Evolutionary conservation across 2,888 invertebrate species (phyloP), one percentile per base, ranked within the genome.

Genomic region (Macaria liturata): DNA sequence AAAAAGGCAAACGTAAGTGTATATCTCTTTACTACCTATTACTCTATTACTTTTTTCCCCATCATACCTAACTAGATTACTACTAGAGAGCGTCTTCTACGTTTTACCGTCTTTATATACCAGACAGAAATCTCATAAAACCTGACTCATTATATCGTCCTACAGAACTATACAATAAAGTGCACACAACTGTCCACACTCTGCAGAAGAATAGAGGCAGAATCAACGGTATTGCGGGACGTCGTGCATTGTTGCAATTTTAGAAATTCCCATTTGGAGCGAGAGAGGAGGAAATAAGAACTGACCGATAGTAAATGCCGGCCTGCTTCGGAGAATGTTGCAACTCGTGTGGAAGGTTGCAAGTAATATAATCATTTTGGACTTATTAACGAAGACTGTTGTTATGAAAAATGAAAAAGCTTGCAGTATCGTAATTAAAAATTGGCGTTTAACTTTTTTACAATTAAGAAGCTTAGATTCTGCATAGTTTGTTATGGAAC

Each of bases 201-300:
- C 48, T 34, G 46, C 40, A 49, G 57, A 54, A 64, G 62, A 64
- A 66, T 61, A 58, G 80, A 75, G 78, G 75, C 75, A 77, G 80
- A 86, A 81, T 81, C 80, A 81, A 69, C 77, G 75, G 75, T 77
- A 77, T 77, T 79, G 82, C 83, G 47, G 54, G 74, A 76, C 77
- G 77, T 78, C 79, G 81, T 87, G 88, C 86, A 88, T 90, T 88
- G 88, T 90, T 86, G 88, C 88, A 88, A 89, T 91, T 90, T 88
- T 85, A 88, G 83, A 90, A 87, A 90, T 90, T 87, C 86, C 88
- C 80, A 88, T 88, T 89, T 82, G 74, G 34, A 7, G 83, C 80
- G 83, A 78, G 84, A 84, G 87, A 78, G 83, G 80, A 83, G 80
- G 54, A 86, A 86, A 88, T 88, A 88, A 86, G 86, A 76, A 86